Evolutionary conservation across 2,888 invertebrate species (phyloP).

Genomic region (Tromatobia lineatoria): DNA sequence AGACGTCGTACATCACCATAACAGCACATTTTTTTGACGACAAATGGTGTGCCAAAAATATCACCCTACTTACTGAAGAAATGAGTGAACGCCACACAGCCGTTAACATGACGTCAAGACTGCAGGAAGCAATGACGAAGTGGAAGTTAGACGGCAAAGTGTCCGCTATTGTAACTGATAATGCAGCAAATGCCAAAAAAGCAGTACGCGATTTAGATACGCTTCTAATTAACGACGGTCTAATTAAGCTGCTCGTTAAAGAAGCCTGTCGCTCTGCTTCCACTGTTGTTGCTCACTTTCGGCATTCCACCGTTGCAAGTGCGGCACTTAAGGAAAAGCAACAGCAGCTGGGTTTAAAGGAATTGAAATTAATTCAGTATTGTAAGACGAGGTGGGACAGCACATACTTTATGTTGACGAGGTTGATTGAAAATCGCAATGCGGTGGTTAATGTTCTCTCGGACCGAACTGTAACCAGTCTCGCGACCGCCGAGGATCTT

Average conservation of each 20-base stretch:
- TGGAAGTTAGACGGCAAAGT: slow-evolving; percentile 49
- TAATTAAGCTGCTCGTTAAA: neutral
- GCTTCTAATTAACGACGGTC: slow-evolving; percentile 7
- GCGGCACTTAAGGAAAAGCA: slow-evolving; percentile 50
- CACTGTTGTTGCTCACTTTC: slow-evolving; percentile 55
- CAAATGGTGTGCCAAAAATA: slow-evolving; percentile 22
- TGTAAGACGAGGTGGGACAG: slow-evolving; percentile 58
- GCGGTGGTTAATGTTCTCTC: slow-evolving; percentile 51
- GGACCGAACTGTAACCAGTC: slow-evolving; percentile 39
- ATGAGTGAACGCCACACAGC: slow-evolving; percentile 60
- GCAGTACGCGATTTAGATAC: slow-evolving; percentile 30
- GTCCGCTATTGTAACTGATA: slow-evolving; percentile 44
- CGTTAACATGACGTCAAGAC: slow-evolving; percentile 37
- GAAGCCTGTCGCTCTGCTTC: neutral
- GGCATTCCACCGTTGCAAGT: slow-evolving; percentile 58
- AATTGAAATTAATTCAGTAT: slow-evolving; percentile 55
- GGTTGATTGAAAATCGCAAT: slow-evolving; percentile 43
- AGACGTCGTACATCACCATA: slow-evolving; percentile 47
- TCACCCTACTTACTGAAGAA: slow-evolving; percentile 33
- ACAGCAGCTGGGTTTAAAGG: slow-evolving; percentile 49
- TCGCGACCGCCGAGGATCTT: slow-evolving; percentile 25
- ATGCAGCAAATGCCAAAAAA: slow-evolving; percentile 45
- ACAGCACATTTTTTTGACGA: slow-evolving; percentile 45
- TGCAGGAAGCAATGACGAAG: slow-evolving; percentile 23
- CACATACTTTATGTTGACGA: slow-evolving; percentile 47